phyloP scores from a whole-genome alignment of 2,888 invertebrate genomes.

The Acrocyrtus sp. region DNA sequence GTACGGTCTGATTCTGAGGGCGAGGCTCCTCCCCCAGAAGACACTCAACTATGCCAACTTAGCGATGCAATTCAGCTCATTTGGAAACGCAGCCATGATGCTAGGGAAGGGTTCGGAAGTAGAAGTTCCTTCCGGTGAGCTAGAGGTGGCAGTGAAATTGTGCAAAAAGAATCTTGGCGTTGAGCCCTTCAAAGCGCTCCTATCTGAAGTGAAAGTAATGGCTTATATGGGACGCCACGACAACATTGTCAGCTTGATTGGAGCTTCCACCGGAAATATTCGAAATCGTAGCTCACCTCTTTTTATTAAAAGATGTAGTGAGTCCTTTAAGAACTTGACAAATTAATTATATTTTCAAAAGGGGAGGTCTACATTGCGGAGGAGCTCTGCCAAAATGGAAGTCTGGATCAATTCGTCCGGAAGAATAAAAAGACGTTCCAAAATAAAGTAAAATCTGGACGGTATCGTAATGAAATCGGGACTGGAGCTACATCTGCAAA shows the following conservation, averaged over 20 bases:
- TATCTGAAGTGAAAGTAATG: constrained; percentile 56
- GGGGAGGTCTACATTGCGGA: constrained; percentile 47
- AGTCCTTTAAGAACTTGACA: too few species aligned
- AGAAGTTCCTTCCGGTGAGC: too few species aligned
- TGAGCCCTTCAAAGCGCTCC: constrained; percentile 45
- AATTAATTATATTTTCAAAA: constrained; percentile 1
- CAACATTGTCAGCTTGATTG: constrained; percentile 47
- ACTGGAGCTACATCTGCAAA: too few species aligned
- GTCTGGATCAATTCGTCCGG: constrained; percentile 35
- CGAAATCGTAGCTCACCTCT: too few species aligned
- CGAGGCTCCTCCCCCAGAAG: too few species aligned
- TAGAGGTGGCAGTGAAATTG: constrained; percentile 48
- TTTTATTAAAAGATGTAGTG: too few species aligned
- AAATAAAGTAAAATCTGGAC: constrained; percentile 8
- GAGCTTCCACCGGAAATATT: constrained; percentile 50
- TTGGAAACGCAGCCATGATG: too few species aligned
- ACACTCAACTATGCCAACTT: too few species aligned
- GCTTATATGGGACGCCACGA: constrained; percentile 44
- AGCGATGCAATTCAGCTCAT: too few species aligned
- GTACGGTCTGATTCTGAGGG: too few species aligned
- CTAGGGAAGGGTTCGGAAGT: too few species aligned
- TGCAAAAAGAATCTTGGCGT: constrained; percentile 36
- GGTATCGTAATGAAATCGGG: too few species aligned
- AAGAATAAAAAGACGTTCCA: neutral
- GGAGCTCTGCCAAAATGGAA: constrained; percentile 52